Evolutionary conservation across 2,113 vertebrate species (phyloP).

Genomic region (Aplodontia rufa): DNA sequence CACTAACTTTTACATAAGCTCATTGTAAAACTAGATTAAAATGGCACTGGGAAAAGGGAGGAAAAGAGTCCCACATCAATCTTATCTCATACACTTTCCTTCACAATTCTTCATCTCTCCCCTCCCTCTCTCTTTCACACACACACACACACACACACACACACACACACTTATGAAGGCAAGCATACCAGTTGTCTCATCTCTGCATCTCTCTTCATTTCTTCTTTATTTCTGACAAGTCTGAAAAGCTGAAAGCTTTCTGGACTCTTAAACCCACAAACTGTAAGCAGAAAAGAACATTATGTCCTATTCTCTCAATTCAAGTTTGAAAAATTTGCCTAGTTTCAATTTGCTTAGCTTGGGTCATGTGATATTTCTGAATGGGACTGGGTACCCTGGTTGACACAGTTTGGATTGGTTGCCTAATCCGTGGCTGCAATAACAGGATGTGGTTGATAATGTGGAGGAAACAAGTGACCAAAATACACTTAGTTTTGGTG

Average conservation of each 20-base stretch:
- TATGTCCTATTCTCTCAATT: not conserved
- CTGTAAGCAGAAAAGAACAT: not conserved
- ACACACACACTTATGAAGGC: not conserved
- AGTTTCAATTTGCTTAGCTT: not conserved
- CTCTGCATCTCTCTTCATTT: not conserved
- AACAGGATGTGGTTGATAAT: not conserved
- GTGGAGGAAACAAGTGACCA: not conserved
- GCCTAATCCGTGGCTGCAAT: not conserved
- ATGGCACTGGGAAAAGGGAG: not conserved
- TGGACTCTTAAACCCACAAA: not conserved
- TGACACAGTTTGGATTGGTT: not conserved
- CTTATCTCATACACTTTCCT: not conserved
- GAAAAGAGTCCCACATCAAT: not conserved
- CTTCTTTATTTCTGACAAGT: not conserved
- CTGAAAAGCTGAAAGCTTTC: not conserved
- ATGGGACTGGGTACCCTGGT: not conserved
- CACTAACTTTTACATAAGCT: slow-evolving; percentile 48
- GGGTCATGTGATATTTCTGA: not conserved
- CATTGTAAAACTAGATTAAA: slow-evolving; percentile 46
- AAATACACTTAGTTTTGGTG: not conserved
- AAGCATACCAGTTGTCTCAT: not conserved
- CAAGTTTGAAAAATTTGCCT: slow-evolving; percentile 1
- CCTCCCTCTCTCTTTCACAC: no score
- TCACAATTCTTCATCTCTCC: no score
- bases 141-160: not conserved